Conservation (phyloP, 2,797 vertebrate species). For the Clarias pachynema region DNA sequence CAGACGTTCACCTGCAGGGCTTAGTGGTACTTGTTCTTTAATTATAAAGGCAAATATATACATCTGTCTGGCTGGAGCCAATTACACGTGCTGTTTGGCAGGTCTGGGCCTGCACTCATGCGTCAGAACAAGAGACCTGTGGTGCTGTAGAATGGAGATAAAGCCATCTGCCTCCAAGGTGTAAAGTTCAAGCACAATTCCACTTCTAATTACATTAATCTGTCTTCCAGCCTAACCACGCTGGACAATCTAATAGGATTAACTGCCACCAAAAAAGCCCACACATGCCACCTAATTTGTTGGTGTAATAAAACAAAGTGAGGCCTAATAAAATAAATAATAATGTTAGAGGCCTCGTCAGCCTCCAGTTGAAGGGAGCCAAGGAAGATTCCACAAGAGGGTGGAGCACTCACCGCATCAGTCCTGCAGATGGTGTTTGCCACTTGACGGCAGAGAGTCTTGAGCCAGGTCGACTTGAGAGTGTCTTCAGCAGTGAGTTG, state of each 20-base stretch:
- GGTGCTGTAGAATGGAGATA: conserved; percentile 48
- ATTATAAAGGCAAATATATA: conserved; percentile 59
- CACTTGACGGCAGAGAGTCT: conserved; percentile 89
- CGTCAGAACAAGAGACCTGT: conserved; percentile 44
- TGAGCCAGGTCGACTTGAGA: conserved; percentile 87
- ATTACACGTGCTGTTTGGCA: conserved; percentile 49
- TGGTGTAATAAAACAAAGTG: conserved; percentile 53
- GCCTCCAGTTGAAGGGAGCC: conserved; percentile 29
- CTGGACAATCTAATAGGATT: conserved; percentile 58
- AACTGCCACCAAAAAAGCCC: conserved; percentile 54
- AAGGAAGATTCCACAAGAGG: conserved; percentile 36
- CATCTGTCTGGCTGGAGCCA: conserved; percentile 51
- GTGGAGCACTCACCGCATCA: conserved; percentile 84
- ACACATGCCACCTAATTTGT: conserved; percentile 53
- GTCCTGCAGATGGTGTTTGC: conserved; percentile 98
- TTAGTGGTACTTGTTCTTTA: conserved; percentile 49
- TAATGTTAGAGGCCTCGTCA: conserved; percentile 35
- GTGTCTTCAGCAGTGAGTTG: conserved; percentile 89
- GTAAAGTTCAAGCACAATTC: conserved; percentile 61
- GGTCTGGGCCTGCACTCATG: conserved; percentile 37
- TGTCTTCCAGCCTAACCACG: conserved; percentile 58
- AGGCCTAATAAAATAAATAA: conserved; percentile 60
- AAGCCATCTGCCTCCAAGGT: conserved; percentile 51
- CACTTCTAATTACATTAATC: conserved; percentile 60
- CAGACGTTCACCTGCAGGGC: conserved; percentile 43